Base-by-base conservation (phyloP, 1,140 invertebrate genomes). In the Drosophila insularis region DNA sequence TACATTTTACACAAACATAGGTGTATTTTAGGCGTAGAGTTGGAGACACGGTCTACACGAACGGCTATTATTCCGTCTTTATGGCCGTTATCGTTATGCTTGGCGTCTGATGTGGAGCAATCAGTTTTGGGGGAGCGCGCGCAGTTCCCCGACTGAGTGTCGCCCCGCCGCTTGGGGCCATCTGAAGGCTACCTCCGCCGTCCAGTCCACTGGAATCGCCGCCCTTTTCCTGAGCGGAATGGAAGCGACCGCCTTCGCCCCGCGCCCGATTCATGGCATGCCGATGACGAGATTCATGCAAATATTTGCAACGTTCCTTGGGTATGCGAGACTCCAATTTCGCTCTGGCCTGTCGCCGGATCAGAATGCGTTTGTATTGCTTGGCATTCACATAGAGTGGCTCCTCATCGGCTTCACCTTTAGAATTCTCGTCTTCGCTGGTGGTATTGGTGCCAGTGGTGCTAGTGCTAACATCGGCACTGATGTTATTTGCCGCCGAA, bases 371-470 rank as follows among this genome's bases (percentile, higher is more conserved):
- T 87, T 97, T 96, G 92, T 99, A 99, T 90, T 99, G 99, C 70
- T 92, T 98, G n/a, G 98, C 98, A 94, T 99, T 99, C 0, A 99
- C 99, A 92, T 99, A 99, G 6, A 99, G 97, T 89, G 99, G 97
- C 91, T 98, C 97, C 92, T 98, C 97, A 13, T 97, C 93, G 63
- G 97, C 93, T 92, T 97, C 97, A 1, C 95, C 94, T 89, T 89
- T 89, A 40, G 73, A 81, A 55, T 82, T 87, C 61, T 91, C 89
- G 50, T 91, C 81, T 60, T 79, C 85, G 68, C 77, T 89, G 65
- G 82, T 77, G 1, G 89, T 82, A 58, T 82, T 82, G 2, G 87
- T 82, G 2, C 90, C 81, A 1, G 86, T 85, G 6, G 90, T 92
- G 40, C 84, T 87, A 21, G 82, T 86, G 72, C 76, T 80, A 7